Conservation (phyloP, 2,888 invertebrate species). For the Nemurella pictetii region DNA sequence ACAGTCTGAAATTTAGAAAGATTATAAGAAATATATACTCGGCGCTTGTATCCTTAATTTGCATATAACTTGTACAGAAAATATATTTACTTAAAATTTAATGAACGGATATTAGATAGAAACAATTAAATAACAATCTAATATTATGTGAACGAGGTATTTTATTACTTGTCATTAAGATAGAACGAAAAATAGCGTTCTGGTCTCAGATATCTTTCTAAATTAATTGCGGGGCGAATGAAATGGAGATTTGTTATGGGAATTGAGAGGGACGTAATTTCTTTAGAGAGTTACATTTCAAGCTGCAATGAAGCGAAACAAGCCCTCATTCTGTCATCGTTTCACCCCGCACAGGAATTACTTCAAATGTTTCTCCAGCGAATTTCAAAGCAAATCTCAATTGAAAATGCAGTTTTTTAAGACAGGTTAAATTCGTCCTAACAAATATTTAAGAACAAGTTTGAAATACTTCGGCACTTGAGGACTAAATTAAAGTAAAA, state of each 20-base stretch:
- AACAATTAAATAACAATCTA: neutral
- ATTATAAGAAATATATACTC: too few relatives aligned
- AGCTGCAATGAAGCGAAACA: neutral
- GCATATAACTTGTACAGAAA: too few relatives aligned
- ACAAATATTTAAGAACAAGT: neutral
- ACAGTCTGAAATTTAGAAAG: neutral
- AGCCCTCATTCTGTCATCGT: neutral
- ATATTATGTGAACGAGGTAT: neutral
- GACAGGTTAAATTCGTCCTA: neutral
- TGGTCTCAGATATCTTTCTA: neutral
- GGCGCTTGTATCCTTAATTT: too few relatives aligned
- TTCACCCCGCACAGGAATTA: neutral
- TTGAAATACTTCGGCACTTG: neutral
- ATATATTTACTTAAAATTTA: too few relatives aligned
- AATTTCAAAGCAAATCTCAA: neutral
- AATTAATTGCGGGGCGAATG: constrained; percentile 18
- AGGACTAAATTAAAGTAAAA: neutral
- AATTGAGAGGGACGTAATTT: constrained; percentile 20
- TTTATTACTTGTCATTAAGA: neutral
- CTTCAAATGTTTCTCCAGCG: neutral
- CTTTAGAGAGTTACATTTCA: neutral
- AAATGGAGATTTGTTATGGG: constrained; percentile 25
- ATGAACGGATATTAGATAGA: too few relatives aligned
- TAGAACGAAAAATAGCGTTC: neutral
- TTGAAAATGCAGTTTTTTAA: too few relatives aligned